A percentile compares a stretch with the other conserved stretches of the same genome.
Conservation (phyloP, 2,113 vertebrate genomes). For the Boulengerochromis microlepis region DNA sequence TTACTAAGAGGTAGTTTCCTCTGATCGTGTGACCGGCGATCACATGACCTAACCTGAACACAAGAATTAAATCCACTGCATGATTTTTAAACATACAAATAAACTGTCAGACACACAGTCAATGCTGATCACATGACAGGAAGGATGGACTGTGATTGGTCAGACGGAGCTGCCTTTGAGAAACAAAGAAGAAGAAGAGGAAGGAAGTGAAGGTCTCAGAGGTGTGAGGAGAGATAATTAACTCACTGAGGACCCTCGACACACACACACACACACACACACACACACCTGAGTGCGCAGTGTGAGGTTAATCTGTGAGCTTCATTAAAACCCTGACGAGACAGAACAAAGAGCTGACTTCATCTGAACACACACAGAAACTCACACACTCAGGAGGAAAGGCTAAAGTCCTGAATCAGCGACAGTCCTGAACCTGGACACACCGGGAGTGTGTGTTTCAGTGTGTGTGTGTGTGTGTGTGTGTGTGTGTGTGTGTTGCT, state of each 20-base stretch:
- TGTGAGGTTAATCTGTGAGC: conserved; percentile 52
- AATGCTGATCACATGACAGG: not conserved
- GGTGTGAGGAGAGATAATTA: conserved; percentile 28
- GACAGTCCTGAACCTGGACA: conserved; percentile 49
- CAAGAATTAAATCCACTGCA: not conserved
- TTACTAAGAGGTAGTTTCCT: not conserved
- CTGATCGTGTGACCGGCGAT: not conserved
- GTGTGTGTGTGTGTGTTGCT: conserved; percentile 14
- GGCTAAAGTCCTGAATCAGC: conserved; percentile 60
- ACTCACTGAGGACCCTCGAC: conserved; percentile 15
- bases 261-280: not conserved
- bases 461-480: not conserved
- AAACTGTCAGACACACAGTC: not conserved
- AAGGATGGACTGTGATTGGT: not conserved
- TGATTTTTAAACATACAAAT: not conserved
- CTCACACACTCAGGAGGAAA: conserved; percentile 4
- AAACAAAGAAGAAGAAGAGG: not conserved
- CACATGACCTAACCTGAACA: not conserved
- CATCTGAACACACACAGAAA: conserved; percentile 12
- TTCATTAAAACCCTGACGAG: conserved; percentile 61
- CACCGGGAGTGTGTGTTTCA: conserved; percentile 8
- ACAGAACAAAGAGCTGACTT: conserved; percentile 62
- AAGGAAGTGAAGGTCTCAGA: not conserved
- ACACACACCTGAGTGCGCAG: conserved; percentile 5
- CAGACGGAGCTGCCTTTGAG: not conserved